Conservation (phyloP, 2,797 vertebrate genomes). For the Ctenopoma multispine region DNA sequence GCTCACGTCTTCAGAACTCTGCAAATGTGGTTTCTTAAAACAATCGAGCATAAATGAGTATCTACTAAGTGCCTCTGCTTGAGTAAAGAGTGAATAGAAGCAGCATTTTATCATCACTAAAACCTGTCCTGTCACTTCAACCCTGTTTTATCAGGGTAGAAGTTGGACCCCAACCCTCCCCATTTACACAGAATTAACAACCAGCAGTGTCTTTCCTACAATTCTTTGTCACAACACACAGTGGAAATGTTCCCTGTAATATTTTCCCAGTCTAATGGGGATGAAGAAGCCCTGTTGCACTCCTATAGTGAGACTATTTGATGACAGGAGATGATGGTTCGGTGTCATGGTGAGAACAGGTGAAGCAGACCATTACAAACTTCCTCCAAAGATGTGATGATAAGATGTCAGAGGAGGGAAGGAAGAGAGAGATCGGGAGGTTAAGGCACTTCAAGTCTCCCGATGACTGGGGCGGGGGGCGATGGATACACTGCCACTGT, state of each 20-base stretch:
- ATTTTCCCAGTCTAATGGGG: constrained; percentile 33
- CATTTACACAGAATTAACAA: constrained; percentile 48
- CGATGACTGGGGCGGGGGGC: constrained; percentile 48
- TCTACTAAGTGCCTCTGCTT: constrained; percentile 62
- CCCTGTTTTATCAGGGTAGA: constrained; percentile 53
- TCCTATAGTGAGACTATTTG: constrained; percentile 30
- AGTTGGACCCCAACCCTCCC: not conserved
- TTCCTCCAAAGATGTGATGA: constrained; percentile 18
- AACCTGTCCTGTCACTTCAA: constrained; percentile 52
- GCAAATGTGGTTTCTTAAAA: constrained; percentile 48
- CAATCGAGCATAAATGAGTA: constrained; percentile 47
- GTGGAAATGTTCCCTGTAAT: constrained; percentile 53
- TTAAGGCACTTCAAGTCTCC: constrained; percentile 87
- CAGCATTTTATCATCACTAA: constrained; percentile 72
- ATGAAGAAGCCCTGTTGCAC: constrained; percentile 56
- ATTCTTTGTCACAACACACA: constrained; percentile 67
- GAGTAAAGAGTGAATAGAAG: constrained; percentile 73
- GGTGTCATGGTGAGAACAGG: constrained; percentile 30
- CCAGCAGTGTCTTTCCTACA: constrained; percentile 65
- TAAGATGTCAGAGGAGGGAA: constrained; percentile 11
- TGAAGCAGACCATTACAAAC: constrained; percentile 9
- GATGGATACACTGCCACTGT: constrained; percentile 51
- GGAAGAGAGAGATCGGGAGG: constrained; percentile 62
- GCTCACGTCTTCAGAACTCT: constrained; percentile 54
- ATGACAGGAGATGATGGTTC: constrained; percentile 28